Base-by-base conservation (phyloP, 2,797 vertebrate genomes). In the Molossus molossus region DNA sequence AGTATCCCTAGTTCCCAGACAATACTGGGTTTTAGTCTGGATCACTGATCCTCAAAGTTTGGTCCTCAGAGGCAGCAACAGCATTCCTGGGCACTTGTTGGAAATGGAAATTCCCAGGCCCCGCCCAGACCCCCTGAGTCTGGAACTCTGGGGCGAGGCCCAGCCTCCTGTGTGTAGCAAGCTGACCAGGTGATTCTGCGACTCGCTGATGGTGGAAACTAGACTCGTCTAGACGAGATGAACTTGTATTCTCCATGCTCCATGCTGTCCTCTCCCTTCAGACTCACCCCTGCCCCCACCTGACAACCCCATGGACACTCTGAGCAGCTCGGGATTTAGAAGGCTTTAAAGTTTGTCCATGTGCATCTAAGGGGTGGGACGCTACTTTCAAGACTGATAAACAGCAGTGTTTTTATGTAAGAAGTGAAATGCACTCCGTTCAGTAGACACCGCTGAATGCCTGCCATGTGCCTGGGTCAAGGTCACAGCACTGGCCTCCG, bases 151-250 rank as follows among this genome's bases (percentile, higher is more conserved):
- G 7, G 10, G 1, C 5, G 11, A 37, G 69, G 9, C 6, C 37
- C 18, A 1, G 33, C 29, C n/a, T 8, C 20, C 15, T 72, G n/a
- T 50, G 20, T 33, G 33, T 2, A 21, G 18, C 14, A 64, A 10
- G 40, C 6, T 12, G 75, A 67, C 69, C 7, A 3, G 10, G 7
- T 1, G 20, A 70, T 18, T 27, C 1, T 45, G 40, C 4, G 65
- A 33, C 17, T 21, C 1, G 0, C 53, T 40, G 4, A 57, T 7
- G 0, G 9, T 15, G 11, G 29, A 70, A 40, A 50, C 12, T 45
- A 48, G n/a, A 60, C n/a, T 21, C 2, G 21, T 23, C 33, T 50
- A 25, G 13, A 58, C 3, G 8, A 53, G n/a, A 37, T 18, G 27
- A 93, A 48, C 23, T 58, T 55, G 29, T 13, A 15, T 7, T 55